These are phyloP conservation scores for Eriosoma lanigerum DNA, from an alignment of 1,140 invertebrate species.

Conservation along the genomic window DNA sequence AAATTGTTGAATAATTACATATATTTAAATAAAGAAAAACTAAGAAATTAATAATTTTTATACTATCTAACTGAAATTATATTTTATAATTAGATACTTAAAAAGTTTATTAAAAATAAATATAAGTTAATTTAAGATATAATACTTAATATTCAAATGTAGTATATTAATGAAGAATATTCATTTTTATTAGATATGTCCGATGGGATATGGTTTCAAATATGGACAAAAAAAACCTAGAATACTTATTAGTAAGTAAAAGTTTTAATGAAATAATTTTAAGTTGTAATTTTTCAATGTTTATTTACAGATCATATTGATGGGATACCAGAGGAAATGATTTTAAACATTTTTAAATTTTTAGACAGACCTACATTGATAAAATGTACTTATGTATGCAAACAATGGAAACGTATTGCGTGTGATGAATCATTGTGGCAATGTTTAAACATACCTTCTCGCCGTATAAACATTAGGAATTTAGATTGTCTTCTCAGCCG, in stretches of 20 bases:
- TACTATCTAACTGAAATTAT: too few species aligned
- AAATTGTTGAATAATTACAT: too few species aligned
- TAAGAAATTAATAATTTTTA: too few species aligned
- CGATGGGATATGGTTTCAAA: constrained; percentile 40
- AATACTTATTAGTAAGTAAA: neutral
- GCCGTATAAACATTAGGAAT: constrained; percentile 66
- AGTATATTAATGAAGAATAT: neutral
- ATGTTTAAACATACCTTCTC: constrained; percentile 75
- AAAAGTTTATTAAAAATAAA: too few species aligned
- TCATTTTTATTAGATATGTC: constrained; percentile 20
- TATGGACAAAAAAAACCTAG: constrained; percentile 19
- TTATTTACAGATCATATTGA: constrained; percentile 62
- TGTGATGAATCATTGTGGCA: constrained; percentile 83
- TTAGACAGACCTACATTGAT: constrained; percentile 75
- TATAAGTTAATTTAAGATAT: too few species aligned
- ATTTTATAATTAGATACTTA: too few species aligned
- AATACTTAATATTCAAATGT: too few species aligned
- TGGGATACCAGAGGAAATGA: constrained; percentile 78
- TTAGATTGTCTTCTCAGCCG: constrained; percentile 71
- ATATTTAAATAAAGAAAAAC: too few species aligned
- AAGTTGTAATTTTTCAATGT: neutral
- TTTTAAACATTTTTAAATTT: constrained; percentile 79
- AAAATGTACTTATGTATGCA: constrained; percentile 69
- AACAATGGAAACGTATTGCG: constrained; percentile 71
- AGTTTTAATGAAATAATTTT: neutral